phyloP scores from a whole-genome alignment of 2,888 invertebrate genomes.

The Stenoptilia bipunctidactyla region DNA sequence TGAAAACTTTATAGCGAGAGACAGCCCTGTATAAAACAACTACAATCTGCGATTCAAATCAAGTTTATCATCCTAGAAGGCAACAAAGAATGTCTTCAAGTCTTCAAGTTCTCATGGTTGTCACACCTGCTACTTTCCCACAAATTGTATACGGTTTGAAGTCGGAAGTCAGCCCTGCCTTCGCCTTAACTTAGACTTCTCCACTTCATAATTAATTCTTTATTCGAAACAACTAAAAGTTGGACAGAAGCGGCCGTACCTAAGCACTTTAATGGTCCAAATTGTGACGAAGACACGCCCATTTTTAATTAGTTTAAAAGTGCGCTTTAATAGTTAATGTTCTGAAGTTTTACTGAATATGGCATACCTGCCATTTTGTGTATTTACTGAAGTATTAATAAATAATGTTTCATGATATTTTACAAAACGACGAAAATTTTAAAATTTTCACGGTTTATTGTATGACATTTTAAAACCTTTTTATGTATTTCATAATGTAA shows the following conservation, averaged over 20 bases:
- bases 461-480: too few relatives aligned
- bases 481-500: too few relatives aligned
- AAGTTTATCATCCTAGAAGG: slow-evolving; percentile 62
- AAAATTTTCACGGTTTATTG: too few relatives aligned
- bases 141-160: slow-evolving; percentile 25
- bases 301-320: slow-evolving; percentile 65
- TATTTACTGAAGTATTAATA: neutral
- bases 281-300: slow-evolving; percentile 60
- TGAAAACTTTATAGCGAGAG: neutral
- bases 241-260: slow-evolving; percentile 49
- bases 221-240: slow-evolving; percentile 62
- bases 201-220: slow-evolving; percentile 69
- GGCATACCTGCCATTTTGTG: slow-evolving; percentile 9
- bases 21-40: slow-evolving; percentile 26
- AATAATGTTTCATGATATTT: too few relatives aligned
- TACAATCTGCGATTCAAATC: slow-evolving; percentile 66
- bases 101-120: slow-evolving; percentile 46
- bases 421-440: too few relatives aligned
- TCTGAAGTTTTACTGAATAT: neutral
- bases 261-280: slow-evolving; percentile 66
- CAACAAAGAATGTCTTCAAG: slow-evolving; percentile 58
- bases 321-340: slow-evolving; percentile 58
- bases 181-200: slow-evolving; percentile 45
- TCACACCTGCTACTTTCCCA: slow-evolving; percentile 65
- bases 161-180: slow-evolving; percentile 38